phyloP scores from a whole-genome alignment of 2,113 vertebrate species.

The Rhinoderma darwinii region DNA sequence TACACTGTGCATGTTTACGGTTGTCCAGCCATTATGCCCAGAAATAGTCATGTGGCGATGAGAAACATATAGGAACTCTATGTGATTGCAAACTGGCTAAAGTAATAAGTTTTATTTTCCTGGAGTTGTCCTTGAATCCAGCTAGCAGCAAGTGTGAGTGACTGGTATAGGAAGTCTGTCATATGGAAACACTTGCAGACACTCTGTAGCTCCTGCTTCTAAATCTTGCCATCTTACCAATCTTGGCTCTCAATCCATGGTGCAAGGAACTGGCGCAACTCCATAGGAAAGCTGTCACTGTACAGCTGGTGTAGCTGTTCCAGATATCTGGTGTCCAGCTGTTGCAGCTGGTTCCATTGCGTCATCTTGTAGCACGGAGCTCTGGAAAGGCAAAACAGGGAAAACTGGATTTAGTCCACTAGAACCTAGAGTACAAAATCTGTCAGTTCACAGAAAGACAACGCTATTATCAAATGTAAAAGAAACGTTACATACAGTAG shows the following conservation, averaged over 20 bases:
- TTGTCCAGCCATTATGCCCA: too few species aligned
- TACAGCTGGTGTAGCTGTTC: conserved; percentile 98
- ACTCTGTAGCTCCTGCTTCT: background rate
- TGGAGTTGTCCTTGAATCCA: too few species aligned
- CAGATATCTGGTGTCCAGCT: conserved; percentile 94
- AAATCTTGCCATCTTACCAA: conserved; percentile 75
- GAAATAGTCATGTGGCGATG: too few species aligned
- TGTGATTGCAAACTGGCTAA: too few species aligned
- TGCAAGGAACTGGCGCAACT: conserved; percentile 94
- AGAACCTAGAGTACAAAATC: background rate
- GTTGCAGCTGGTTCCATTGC: conserved; percentile 98
- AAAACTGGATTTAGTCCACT: background rate
- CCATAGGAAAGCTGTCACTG: conserved; percentile 99
- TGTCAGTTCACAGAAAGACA: background rate
- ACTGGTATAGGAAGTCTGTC: too few species aligned
- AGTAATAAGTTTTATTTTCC: too few species aligned
- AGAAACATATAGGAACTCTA: too few species aligned
- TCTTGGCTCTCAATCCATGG: conserved; percentile 98
- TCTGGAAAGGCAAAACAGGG: background rate
- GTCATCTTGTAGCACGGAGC: conserved; percentile 81
- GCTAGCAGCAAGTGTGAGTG: too few species aligned
- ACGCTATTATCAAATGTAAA: too few species aligned
- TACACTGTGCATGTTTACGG: too few species aligned
- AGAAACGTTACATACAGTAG: too few species aligned
- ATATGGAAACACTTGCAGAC: background rate